Evolutionary conservation across 2,797 vertebrate genomes (phyloP).

Genomic region (Florisuga fusca): DNA sequence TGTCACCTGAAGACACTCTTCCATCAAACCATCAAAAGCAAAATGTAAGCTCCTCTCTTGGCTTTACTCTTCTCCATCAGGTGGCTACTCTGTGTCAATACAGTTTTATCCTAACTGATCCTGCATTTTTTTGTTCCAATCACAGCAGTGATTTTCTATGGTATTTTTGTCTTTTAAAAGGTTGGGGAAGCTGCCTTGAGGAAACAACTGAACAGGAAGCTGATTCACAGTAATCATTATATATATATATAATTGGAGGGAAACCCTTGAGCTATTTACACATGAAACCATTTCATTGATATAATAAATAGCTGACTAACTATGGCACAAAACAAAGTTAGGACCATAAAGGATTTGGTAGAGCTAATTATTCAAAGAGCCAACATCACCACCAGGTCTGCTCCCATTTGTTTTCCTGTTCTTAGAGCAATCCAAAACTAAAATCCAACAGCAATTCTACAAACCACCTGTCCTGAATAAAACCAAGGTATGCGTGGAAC

Average conservation of each 20-base stretch:
- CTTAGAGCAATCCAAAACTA: not conserved
- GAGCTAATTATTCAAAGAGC: not conserved
- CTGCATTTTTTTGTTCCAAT: not conserved
- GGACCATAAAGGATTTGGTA: not conserved
- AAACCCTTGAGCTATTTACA: not conserved
- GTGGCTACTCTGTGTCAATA: not conserved
- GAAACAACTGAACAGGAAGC: not conserved
- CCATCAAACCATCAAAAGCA: not conserved
- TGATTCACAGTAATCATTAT: not conserved
- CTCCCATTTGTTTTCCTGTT: not conserved
- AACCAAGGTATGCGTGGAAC: not conserved
- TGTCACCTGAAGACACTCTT: not conserved
- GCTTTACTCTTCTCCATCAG: not conserved
- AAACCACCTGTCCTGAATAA: not conserved
- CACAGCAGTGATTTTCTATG: not conserved
- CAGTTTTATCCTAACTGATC: not conserved
- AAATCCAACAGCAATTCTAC: not conserved
- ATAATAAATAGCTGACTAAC: not conserved
- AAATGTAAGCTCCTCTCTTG: not conserved
- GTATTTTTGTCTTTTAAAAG: not conserved
- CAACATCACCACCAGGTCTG: not conserved
- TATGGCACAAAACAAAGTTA: not conserved
- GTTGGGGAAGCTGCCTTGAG: not conserved
- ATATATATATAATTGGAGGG: not conserved
- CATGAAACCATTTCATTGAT: not conserved